Percentiles rank a stretch among this genome's conserved stretches.
Evolutionary conservation across 2,888 invertebrate species (phyloP).

Genomic region (Diaperis boleti): DNA sequence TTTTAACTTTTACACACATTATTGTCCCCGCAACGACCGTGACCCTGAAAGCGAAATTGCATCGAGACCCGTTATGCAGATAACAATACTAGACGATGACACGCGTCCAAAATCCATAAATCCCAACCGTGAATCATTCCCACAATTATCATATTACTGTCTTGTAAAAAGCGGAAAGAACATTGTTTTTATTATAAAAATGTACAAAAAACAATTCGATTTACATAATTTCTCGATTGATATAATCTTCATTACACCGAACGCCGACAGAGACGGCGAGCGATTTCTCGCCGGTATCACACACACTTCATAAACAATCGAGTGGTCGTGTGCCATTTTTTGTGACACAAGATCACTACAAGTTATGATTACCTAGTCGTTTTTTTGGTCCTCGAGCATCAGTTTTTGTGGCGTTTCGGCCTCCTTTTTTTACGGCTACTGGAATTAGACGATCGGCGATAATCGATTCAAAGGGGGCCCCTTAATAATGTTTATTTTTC

Average conservation of each 20-base stretch:
- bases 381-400: slow-evolving; percentile 1
- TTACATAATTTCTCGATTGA: slow-evolving; percentile 24
- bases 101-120: slow-evolving; percentile 1
- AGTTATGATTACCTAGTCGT: slow-evolving; percentile 14
- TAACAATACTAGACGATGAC: slow-evolving; percentile 3
- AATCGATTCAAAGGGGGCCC: slow-evolving; percentile 11
- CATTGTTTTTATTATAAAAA: slow-evolving; percentile 19
- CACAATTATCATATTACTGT: slow-evolving; percentile 9
- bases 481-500: slow-evolving; percentile 32
- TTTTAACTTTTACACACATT: too few species aligned
- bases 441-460: slow-evolving; percentile 7
- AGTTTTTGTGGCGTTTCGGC: not conserved
- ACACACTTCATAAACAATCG: too few species aligned
- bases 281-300: slow-evolving; percentile 6
- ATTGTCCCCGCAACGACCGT: not conserved
- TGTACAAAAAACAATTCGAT: slow-evolving; percentile 11
- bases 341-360: slow-evolving; percentile 20
- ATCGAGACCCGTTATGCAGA: not conserved
- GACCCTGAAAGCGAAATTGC: slow-evolving; percentile 18
- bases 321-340: slow-evolving; percentile 34
- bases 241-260: slow-evolving; percentile 13
- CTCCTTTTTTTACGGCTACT: slow-evolving; percentile 14
- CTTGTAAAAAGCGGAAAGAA: not conserved
- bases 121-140: slow-evolving; percentile 7
- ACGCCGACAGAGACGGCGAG: slow-evolving; percentile 4